Base-by-base conservation (phyloP, 2,113 vertebrate genomes). In the Synodontis membranacea region DNA sequence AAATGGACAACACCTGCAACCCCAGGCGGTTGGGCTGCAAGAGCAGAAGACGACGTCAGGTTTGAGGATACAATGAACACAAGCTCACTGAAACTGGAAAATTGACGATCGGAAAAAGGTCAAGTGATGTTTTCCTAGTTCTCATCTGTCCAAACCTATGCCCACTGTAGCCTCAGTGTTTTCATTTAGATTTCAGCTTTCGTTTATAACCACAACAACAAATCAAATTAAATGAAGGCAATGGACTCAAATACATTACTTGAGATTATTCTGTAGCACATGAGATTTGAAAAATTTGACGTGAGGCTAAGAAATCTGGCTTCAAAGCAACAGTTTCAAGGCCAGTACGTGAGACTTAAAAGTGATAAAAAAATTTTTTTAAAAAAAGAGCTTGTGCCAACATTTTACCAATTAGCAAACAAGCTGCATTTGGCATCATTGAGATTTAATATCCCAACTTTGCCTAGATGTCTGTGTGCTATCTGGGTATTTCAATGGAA, bases 361-460 rank as follows among this genome's bases (percentile, higher is more conserved):
- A 76, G 44, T 52, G 15, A 78, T 19, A 48, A n/a, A 52, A 17
- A 21, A 44, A 74, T 25, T 48, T 9, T n/a, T n/a, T n/a, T n/a
- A n/a, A n/a, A n/a, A n/a, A n/a, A n/a, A n/a, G n/a, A 52, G 17
- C 8, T 31, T 31, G 28, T 78, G 25, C 44, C 7, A 10, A 78
- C 46, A 78, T 50, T 52, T 78, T 52, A 15, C 75, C 75, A 78
- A 52, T 52, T 78, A 78, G 75, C 48, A 78, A 52, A 34, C 28
- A 78, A 52, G 75, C 48, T 78, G 48, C 28, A 52, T 78, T 78
- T 78, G n/a, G 48, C 37, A 52, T 52, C n/a, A 4, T 52, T 78
- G n/a, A 34, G 15, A 52, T 78, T 21, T 78, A 52, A 21, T 19
- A 8, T 78, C 48, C n/a, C 48, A 78, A 1, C 5, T 1, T 34